Conservation (phyloP, 1,140 invertebrate species). For the Eumeta japonica region DNA sequence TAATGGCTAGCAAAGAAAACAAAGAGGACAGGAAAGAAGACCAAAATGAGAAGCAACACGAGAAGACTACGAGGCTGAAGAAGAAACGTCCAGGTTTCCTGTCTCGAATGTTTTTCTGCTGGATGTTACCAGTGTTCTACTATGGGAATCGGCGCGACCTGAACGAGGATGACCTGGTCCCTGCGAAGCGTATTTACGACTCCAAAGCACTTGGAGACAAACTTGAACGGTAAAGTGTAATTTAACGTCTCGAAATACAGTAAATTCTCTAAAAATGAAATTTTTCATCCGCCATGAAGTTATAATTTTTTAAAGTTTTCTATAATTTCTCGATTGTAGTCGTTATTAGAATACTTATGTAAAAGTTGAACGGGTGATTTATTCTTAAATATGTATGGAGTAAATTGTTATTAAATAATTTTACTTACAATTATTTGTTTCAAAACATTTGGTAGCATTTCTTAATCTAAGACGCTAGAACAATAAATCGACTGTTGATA, state of each 20-base stretch:
- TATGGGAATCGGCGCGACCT: slow-evolving; percentile 64
- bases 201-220: slow-evolving; percentile 59
- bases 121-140: slow-evolving; percentile 65
- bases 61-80: slow-evolving; percentile 9
- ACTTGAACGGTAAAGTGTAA: slow-evolving; percentile 58
- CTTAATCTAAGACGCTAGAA: too few relatives aligned
- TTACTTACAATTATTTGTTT: too few relatives aligned
- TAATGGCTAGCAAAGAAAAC: too few relatives aligned
- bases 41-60: slow-evolving; percentile 10
- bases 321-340: too few relatives aligned
- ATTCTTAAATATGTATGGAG: too few relatives aligned
- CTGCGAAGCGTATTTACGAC: slow-evolving; percentile 56
- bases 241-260: neutral
- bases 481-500: too few relatives aligned
- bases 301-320: slow-evolving; percentile 7
- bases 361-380: too few relatives aligned
- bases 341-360: too few relatives aligned
- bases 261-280: neutral
- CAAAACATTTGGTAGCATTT: too few relatives aligned
- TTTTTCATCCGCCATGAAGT: neutral
- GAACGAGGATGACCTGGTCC: slow-evolving; percentile 65
- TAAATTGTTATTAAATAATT: too few relatives aligned
- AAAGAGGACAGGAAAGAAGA: slow-evolving; percentile 13
- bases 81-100: slow-evolving; percentile 27
- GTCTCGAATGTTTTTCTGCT: slow-evolving; percentile 52